Conservation (phyloP, 2,888 invertebrate species). For the Fragum fragum region DNA sequence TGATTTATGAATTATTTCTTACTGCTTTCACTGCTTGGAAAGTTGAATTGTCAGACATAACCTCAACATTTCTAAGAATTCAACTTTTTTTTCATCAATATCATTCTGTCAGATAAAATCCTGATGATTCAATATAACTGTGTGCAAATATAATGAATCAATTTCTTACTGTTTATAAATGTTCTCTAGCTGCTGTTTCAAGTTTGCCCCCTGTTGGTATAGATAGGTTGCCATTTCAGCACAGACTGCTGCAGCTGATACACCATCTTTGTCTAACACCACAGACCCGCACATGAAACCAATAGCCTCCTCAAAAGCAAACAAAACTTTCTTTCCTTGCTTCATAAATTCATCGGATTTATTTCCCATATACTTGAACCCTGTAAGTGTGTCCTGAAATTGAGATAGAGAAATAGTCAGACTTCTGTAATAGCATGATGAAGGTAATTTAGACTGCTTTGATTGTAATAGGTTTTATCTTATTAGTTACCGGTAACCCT, state of each 20-base stretch:
- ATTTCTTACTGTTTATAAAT: constrained; percentile 91
- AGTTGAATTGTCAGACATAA: too few species aligned
- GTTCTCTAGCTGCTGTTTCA: constrained; percentile 89
- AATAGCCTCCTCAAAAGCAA: constrained; percentile 99
- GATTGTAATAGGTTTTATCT: too few species aligned
- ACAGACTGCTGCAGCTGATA: constrained; percentile 94
- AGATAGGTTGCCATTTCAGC: constrained; percentile 93
- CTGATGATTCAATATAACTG: too few species aligned
- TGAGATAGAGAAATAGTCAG: background rate
- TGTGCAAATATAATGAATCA: too few species aligned
- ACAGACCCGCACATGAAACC: constrained; percentile 96
- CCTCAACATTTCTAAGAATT: too few species aligned
- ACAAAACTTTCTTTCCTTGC: constrained; percentile 93
- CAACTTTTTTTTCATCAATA: too few species aligned
- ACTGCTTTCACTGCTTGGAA: too few species aligned
- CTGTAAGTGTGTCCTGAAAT: constrained; percentile 95
- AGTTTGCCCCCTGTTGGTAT: constrained; percentile 87
- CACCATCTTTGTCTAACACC: constrained; percentile 98
- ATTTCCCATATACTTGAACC: constrained; percentile 99
- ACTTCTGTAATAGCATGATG: too few species aligned
- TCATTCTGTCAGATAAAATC: too few species aligned
- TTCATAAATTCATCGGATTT: constrained; percentile 91
- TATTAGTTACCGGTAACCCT: too few species aligned
- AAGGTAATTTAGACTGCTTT: too few species aligned
- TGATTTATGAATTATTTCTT: too few species aligned